Conservation (phyloP, 2,797 vertebrate species). For the Hozukius guyotensis region DNA sequence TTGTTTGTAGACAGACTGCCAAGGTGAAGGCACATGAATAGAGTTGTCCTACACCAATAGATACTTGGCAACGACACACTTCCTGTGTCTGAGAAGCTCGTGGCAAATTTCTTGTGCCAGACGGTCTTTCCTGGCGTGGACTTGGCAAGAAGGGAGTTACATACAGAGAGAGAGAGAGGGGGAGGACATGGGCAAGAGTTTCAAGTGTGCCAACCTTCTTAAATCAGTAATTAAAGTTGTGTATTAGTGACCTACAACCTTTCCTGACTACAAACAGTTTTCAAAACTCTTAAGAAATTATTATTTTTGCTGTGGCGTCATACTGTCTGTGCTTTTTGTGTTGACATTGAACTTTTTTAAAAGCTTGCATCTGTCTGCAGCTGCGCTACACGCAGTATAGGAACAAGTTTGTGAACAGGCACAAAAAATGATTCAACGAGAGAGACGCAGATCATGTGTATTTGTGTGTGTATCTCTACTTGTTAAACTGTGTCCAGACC, state of each 20-base stretch:
- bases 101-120: slow-evolving; percentile 55
- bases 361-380: background rate
- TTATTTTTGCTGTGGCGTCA: background rate
- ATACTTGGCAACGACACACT: slow-evolving; percentile 66
- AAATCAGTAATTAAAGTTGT: background rate
- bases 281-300: background rate
- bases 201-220: background rate
- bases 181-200: background rate
- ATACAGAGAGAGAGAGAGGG: slow-evolving; percentile 10
- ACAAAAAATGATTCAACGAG: background rate
- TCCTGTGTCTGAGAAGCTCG: slow-evolving; percentile 58
- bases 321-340: background rate
- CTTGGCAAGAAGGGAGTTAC: slow-evolving; percentile 23
- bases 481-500: background rate
- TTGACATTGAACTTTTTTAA: background rate
- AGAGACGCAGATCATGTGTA: background rate
- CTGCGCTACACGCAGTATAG: background rate
- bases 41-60: slow-evolving; percentile 62
- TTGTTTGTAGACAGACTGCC: slow-evolving; percentile 50
- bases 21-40: slow-evolving; percentile 67
- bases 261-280: background rate
- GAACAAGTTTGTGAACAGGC: background rate
- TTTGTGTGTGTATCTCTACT: too few species aligned
- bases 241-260: background rate
- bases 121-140: slow-evolving; percentile 47